phyloP scores from a whole-genome alignment of 2,113 vertebrate species.

The Falco punctatus region DNA sequence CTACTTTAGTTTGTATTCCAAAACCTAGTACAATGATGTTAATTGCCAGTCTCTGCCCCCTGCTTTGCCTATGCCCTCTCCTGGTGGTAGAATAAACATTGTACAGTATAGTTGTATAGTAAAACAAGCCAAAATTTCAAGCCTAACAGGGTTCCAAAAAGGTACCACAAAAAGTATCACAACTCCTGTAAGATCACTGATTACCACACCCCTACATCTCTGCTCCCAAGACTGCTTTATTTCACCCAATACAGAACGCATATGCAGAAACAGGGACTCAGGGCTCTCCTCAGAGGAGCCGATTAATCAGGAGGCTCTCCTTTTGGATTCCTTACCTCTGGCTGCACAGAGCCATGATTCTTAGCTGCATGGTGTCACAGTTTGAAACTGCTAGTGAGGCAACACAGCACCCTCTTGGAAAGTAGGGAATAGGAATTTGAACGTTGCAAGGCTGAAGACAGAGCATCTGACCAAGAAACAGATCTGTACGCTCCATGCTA shows the following conservation, averaged over 20 bases:
- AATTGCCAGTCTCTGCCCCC: not conserved
- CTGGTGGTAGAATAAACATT: not conserved
- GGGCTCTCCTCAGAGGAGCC: not conserved
- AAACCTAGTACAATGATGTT: not conserved
- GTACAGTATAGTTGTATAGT: not conserved
- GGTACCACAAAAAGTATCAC: not conserved
- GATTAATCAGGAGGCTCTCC: not conserved
- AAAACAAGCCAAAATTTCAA: not conserved
- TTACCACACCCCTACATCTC: not conserved
- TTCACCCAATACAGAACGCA: not conserved
- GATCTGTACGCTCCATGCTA: not conserved
- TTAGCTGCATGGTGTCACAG: not conserved
- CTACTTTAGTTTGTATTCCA: not conserved
- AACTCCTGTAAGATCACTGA: fast-evolving
- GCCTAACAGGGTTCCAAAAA: not conserved
- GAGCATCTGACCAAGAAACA: not conserved
- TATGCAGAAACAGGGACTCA: fast-evolving
- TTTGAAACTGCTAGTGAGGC: not conserved
- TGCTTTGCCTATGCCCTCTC: not conserved
- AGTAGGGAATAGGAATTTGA: not conserved
- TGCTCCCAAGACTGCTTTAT: not conserved
- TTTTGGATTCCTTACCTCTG: not conserved
- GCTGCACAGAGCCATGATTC: not conserved
- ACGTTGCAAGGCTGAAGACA: not conserved
- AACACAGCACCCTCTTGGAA: not conserved